phyloP scores from a whole-genome alignment of 2,888 invertebrate genomes.

The Cybosia mesomella region DNA sequence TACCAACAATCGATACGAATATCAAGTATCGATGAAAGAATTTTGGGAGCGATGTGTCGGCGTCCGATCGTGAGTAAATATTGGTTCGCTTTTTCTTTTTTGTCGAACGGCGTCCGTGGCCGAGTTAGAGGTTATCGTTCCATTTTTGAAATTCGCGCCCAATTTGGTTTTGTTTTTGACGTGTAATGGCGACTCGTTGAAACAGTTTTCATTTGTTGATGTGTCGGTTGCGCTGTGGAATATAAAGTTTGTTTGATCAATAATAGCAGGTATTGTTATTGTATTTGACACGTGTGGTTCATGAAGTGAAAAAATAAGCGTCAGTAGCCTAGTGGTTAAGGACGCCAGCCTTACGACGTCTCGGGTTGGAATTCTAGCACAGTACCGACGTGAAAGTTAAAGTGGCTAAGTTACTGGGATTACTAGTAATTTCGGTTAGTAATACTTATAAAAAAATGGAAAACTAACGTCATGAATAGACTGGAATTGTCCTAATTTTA shows the following conservation, averaged over 20 bases:
- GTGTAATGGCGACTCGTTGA: conserved; percentile 58
- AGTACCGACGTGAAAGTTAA: too few relatives aligned
- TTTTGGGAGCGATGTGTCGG: conserved; percentile 62
- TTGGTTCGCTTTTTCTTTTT: conserved; percentile 76
- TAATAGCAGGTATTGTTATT: conserved; percentile 21
- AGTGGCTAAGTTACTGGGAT: too few relatives aligned
- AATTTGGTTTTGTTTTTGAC: conserved; percentile 64
- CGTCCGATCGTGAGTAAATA: conserved; percentile 70
- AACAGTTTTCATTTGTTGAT: conserved; percentile 43
- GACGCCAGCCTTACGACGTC: too few relatives aligned
- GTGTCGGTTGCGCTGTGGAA: conserved; percentile 41
- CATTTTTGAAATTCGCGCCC: conserved; percentile 79
- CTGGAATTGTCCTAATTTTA: too few relatives aligned
- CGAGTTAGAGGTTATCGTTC: conserved; percentile 85
- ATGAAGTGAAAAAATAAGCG: neutral
- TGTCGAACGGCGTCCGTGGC: conserved; percentile 77
- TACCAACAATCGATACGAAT: conserved; percentile 46
- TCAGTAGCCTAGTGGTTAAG: too few relatives aligned
- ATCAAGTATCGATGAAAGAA: conserved; percentile 68
- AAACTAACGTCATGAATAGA: too few relatives aligned
- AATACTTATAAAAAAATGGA: too few relatives aligned
- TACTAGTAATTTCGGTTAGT: too few relatives aligned
- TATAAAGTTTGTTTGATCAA: conserved; percentile 37
- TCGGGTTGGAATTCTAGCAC: too few relatives aligned
- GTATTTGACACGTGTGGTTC: neutral